Base-by-base conservation (phyloP, 2,113 vertebrate species). In the Antidorcas marsupialis region DNA sequence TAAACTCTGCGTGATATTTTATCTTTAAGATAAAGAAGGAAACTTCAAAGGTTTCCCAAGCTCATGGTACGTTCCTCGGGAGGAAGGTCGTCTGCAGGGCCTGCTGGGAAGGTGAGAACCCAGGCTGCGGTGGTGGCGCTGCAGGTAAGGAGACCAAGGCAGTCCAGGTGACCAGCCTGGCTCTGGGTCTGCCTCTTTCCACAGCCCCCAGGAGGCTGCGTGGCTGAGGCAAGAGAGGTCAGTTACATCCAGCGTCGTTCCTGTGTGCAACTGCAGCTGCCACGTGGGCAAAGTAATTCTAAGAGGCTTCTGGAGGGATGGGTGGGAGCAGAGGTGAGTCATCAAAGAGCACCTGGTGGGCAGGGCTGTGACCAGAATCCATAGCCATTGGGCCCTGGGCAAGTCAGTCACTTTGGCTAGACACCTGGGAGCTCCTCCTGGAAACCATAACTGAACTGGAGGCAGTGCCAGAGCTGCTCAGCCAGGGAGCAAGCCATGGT, bases 161-260 rank as follows among this genome's bases (percentile, higher is more conserved):
- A 43, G 57, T 27, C 45, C 27, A 14, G 16, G 47, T 78, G 19
- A 57, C 13, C 5, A 0, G 45, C 23, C 89, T 60, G 87, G 90
- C 84, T 83, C 57, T 7, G 1, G 1, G 87, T 33, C 59, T 7
- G 8, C 57, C 62, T 87, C 83, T 64, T 96, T 92, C 76, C 88
- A 85, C n/a, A 92, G 81, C 55, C 93, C 53, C 76, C n/a, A 36
- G 47, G 86, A 78, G 59, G 76, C 53, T 95, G 71, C 2, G 1
- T 1, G 15, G 6, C 79, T 50, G 10, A 3, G 12, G 85, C 60
- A 59, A 64, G 71, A 39, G 16, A 53, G 21, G 23, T 82, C 96
- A 95, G 96, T 97, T 62, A 95, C 83, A 97, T 45, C 67, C 6
- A 3, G 86, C 50, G 81, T 91, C 93, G 60, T 95, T 83, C 83